Base-by-base conservation (phyloP, 2,797 vertebrate species). In the Decapterus maruadsi region DNA sequence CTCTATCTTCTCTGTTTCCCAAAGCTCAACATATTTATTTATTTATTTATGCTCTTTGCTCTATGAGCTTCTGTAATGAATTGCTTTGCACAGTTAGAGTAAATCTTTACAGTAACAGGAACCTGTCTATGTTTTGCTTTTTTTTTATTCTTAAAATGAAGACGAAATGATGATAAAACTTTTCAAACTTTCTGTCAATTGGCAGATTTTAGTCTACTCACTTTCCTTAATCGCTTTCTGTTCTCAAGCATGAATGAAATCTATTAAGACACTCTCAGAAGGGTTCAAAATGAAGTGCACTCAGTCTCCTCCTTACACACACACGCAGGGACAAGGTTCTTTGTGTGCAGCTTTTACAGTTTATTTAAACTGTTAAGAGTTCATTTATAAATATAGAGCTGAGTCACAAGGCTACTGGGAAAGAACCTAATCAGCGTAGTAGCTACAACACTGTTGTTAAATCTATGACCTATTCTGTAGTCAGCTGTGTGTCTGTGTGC, bases 261-360 rank as follows among this genome's bases (percentile, higher is more conserved):
- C 16, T 56, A 55, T 53, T 66, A 43, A 40, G 62, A 20, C 4
- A n/a, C 34, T 34, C 19, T 3, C 38, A 61, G 29, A 56, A n/a
- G 6, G 13, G 51, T 59, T 34, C 56, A 43, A 46, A 40, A 50
- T 48, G 3, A 67, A n/a, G 10, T 17, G 22, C 64, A 42, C n/a
- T 19, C 16, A 34, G 34, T 38, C 13, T 66, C 10, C 10, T n/a
- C 9, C 10, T 10, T 10, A 22, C 22, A 58, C n/a, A 34, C 19
- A 19, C 14, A 38, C 42, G 36, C 42, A 56, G 12, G 4, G 38
- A 40, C 59, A 12, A 38, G 9, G 56, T 53, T 8, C n/a, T 68
- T 78, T 68, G 65, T 16, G 61, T 2, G n/a, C 29, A 45, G 40
- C 9, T 29, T n/a, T 63, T 51, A 46, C 38, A 31, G 13, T 77